Percentiles rank a stretch among this genome's conserved stretches.
Conservation (phyloP, 2,113 vertebrate species). For the Leptosomus discolor region DNA sequence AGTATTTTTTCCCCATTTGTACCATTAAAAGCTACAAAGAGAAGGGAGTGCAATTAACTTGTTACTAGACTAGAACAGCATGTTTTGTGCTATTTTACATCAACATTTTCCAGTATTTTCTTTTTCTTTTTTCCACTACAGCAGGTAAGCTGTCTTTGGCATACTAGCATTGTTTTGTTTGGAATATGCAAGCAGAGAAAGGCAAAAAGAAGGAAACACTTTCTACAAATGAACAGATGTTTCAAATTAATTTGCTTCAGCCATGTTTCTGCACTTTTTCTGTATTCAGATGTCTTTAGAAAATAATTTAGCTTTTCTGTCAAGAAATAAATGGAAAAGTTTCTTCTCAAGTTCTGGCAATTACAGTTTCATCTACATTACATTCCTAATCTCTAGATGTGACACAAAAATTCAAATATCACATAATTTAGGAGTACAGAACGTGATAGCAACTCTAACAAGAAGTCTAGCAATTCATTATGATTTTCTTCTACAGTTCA, state of each 20-base stretch:
- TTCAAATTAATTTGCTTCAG: not conserved
- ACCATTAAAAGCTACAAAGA: not conserved
- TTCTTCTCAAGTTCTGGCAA: not conserved
- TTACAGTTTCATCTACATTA: not conserved
- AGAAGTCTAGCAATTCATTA: not conserved
- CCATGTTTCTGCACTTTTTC: not conserved
- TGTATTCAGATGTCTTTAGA: not conserved
- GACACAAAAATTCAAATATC: not conserved
- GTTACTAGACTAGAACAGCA: not conserved
- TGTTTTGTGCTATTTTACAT: not conserved
- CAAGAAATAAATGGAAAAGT: not conserved
- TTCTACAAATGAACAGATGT: not conserved
- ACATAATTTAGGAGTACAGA: not conserved
- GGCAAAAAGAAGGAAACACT: not conserved
- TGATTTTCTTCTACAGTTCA: not conserved
- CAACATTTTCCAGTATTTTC: not conserved
- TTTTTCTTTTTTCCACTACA: not conserved
- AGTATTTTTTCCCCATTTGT: not conserved
- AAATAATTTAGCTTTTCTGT: not conserved
- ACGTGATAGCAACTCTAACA: not conserved
- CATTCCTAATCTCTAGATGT: not conserved
- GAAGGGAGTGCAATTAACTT: not conserved
- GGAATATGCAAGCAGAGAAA: not conserved
- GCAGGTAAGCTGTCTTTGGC: not conserved
- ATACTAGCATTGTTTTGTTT: not conserved